phyloP scores from a whole-genome alignment of 1,140 invertebrate genomes.

The Cotesia chilonis region DNA sequence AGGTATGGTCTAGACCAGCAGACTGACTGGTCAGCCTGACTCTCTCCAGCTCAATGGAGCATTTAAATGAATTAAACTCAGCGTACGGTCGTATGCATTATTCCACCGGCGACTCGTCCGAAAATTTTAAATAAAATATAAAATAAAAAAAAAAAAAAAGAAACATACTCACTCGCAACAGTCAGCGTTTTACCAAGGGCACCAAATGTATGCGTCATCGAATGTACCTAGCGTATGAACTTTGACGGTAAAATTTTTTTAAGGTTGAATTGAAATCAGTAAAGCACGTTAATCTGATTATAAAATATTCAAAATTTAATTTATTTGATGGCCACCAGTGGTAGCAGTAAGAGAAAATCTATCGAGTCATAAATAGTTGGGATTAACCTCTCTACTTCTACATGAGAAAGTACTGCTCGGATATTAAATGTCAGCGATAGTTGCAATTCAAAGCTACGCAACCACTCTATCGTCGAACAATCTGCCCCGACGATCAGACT shows the following conservation, averaged over 20 bases:
- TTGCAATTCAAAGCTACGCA: not conserved
- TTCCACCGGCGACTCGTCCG: constrained; percentile 18
- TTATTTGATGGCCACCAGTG: too few species aligned
- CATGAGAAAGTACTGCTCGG: not conserved
- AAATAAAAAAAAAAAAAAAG: not conserved
- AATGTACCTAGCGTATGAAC: not conserved
- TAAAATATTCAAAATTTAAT: not conserved
- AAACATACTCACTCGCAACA: constrained; percentile 3
- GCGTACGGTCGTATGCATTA: constrained; percentile 30
- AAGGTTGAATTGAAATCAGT: not conserved
- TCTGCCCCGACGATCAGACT: constrained; percentile 23
- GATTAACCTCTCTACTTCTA: not conserved
- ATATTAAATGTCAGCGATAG: not conserved
- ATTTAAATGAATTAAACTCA: constrained; percentile 40
- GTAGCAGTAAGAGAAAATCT: too few species aligned
- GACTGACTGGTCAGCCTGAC: constrained; percentile 28
- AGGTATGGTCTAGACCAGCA: constrained; percentile 5
- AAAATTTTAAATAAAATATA: constrained; percentile 6
- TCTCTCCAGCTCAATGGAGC: constrained; percentile 35
- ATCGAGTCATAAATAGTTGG: not conserved
- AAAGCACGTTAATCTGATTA: not conserved
- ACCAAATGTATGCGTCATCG: not conserved
- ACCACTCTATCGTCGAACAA: not conserved
- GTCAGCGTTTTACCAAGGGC: constrained; percentile 10
- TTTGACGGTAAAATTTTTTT: not conserved